phyloP scores from a whole-genome alignment of 1,140 invertebrate species.

The Odontomachus brunneus region DNA sequence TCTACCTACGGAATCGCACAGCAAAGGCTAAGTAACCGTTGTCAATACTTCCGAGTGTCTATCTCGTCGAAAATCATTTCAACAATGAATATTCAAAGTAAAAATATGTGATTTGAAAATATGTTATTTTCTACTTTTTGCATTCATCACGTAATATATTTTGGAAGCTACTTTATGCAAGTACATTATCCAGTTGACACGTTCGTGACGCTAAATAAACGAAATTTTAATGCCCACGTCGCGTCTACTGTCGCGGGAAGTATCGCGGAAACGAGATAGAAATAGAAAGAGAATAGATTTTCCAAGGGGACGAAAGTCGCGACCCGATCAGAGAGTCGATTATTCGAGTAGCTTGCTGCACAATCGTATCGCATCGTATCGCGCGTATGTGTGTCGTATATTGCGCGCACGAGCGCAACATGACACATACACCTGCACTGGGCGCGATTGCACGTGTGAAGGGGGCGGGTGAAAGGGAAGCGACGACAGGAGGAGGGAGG shows the following conservation, averaged over 20 bases:
- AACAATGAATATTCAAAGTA: too few species aligned
- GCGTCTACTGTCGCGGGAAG: too few species aligned
- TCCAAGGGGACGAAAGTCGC: slow-evolving; percentile 1
- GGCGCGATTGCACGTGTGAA: slow-evolving; percentile 43
- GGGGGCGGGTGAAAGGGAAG: slow-evolving; percentile 45
- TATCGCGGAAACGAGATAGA: too few species aligned
- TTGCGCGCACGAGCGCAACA: slow-evolving; percentile 48
- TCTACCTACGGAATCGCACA: slow-evolving; percentile 26
- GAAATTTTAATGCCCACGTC: too few species aligned
- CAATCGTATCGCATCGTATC: slow-evolving; percentile 5
- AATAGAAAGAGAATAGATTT: not conserved
- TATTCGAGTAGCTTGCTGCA: not conserved
- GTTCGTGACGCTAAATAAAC: too few species aligned
- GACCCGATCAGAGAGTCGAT: not conserved
- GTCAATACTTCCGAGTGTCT: not conserved
- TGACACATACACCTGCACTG: slow-evolving; percentile 31
- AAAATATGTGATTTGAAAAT: too few species aligned
- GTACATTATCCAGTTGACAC: too few species aligned
- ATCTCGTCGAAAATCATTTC: too few species aligned
- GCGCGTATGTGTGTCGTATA: not conserved
- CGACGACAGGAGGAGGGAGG: not conserved
- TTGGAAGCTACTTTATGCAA: too few species aligned
- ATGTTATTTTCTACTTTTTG: too few species aligned
- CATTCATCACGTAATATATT: too few species aligned
- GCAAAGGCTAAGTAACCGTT: slow-evolving; percentile 11